Evolutionary conservation across 2,888 invertebrate species (phyloP).

Genomic region (Athalia cordata): DNA sequence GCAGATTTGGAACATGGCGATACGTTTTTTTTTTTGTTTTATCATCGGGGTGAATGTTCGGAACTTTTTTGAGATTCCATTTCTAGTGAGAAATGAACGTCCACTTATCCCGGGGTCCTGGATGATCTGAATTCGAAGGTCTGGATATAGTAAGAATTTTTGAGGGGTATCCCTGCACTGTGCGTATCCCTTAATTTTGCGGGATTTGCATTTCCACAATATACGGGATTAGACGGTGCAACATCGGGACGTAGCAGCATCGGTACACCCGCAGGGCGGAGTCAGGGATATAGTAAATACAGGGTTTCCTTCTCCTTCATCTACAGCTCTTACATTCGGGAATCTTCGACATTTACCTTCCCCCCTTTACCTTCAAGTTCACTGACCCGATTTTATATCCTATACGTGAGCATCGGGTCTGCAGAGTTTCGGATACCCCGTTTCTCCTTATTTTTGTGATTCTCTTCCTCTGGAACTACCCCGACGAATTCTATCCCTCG

Average conservation of each 20-base stretch:
- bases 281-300: constrained; percentile 64
- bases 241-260: constrained; percentile 58
- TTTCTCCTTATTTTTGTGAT: not conserved
- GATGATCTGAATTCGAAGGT: too few relatives aligned
- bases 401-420: not conserved
- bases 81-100: too few relatives aligned
- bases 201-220: constrained; percentile 67
- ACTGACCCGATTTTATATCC: constrained; percentile 1
- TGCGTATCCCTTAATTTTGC: constrained; percentile 63
- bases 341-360: constrained; percentile 22
- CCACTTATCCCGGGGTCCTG: too few relatives aligned
- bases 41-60: too few relatives aligned
- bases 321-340: constrained; percentile 17
- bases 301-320: constrained; percentile 64
- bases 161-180: too few relatives aligned
- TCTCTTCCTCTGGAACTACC: constrained; percentile 1
- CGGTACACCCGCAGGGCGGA: constrained; percentile 60
- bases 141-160: too few relatives aligned
- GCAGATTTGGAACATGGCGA: too few relatives aligned
- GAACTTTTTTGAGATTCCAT: too few relatives aligned
- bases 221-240: constrained; percentile 62
- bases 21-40: too few relatives aligned
- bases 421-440: not conserved
- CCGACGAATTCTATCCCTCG: not conserved
- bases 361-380: constrained; percentile 15